Conservation (phyloP, 2,113 vertebrate genomes). For the Xiphophorus hellerii region DNA sequence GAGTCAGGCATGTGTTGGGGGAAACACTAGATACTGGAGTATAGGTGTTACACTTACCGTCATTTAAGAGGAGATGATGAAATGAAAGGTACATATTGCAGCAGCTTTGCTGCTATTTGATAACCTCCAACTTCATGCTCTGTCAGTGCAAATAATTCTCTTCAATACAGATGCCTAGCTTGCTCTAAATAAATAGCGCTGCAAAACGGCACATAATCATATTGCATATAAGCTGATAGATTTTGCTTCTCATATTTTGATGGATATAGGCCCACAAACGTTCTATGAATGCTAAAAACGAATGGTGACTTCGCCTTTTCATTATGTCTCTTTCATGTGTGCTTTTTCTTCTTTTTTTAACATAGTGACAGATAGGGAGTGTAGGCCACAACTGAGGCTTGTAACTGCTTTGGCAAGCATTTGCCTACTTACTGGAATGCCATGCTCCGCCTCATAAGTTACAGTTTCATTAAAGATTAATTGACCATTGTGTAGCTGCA, state of each 20-base stretch:
- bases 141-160: conserved; percentile 76
- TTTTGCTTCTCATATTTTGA: conserved; percentile 44
- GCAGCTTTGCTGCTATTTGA: conserved; percentile 66
- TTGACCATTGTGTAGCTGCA: conserved; percentile 79
- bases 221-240: conserved; percentile 52
- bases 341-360: conserved; percentile 34
- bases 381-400: conserved; percentile 61
- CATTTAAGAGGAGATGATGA: conserved; percentile 59
- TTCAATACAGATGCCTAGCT: conserved; percentile 60
- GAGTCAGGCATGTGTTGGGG: conserved; percentile 29
- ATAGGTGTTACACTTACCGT: conserved; percentile 31
- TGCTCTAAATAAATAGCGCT: conserved; percentile 70
- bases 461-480: conserved; percentile 82
- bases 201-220: conserved; percentile 67
- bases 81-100: conserved; percentile 61
- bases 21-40: conserved; percentile 32
- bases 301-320: conserved; percentile 55
- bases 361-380: conserved; percentile 62
- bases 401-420: conserved; percentile 71
- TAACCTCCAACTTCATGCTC: conserved; percentile 76
- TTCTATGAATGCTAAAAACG: conserved; percentile 55
- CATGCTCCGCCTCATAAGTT: conserved; percentile 74
- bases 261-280: conserved; percentile 36
- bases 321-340: conserved; percentile 43
- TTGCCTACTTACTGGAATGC: conserved; percentile 65